Percentiles rank a stretch among this genome's conserved stretches.
phyloP scores from a whole-genome alignment of 2,113 vertebrate species.

The Chunga burmeisteri region DNA sequence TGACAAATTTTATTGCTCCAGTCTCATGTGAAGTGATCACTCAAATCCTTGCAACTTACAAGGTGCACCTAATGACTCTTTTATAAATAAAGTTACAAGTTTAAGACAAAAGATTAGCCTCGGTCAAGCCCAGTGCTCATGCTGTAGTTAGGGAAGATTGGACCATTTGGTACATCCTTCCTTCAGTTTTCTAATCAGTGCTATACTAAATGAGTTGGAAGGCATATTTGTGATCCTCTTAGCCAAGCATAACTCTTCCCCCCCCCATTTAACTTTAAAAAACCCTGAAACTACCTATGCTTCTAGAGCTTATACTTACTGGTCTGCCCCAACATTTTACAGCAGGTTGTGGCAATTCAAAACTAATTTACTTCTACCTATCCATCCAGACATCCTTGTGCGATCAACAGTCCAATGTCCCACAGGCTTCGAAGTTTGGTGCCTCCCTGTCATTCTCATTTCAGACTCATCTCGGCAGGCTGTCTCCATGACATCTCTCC shows the following conservation, averaged over 20 bases:
- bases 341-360: neutral
- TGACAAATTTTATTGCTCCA: neutral
- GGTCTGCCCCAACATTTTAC: neutral
- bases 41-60: neutral
- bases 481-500: neutral
- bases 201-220: neutral
- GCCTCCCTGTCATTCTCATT: neutral
- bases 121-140: neutral
- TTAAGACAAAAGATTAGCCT: neutral
- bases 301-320: neutral
- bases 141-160: neutral
- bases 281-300: neutral
- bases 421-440: neutral
- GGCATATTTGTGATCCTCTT: neutral
- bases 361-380: neutral
- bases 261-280: neutral
- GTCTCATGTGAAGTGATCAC: neutral
- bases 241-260: neutral
- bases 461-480: neutral
- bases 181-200: neutral
- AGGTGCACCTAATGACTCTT: neutral
- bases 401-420: neutral
- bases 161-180: neutral
- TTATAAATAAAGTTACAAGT: neutral
- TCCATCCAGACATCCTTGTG: neutral